These are phyloP conservation scores for Prietella phreatophila DNA, from an alignment of 2,113 vertebrate genomes.

Conservation along the genomic window DNA sequence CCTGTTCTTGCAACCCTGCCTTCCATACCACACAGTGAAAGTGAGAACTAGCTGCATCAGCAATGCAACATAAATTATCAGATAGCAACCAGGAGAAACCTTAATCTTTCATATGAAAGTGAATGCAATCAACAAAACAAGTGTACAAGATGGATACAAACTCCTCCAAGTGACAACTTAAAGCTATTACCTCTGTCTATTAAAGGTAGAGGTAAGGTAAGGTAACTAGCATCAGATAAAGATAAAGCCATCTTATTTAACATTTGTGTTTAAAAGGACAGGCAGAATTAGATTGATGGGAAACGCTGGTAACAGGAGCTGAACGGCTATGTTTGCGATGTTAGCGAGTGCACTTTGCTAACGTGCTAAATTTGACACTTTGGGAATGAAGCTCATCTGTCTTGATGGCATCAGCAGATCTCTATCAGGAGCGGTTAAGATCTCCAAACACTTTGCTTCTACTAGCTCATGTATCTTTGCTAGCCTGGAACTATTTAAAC, in stretches of 20 bases:
- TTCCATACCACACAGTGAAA: neutral
- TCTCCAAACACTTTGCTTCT: slow-evolving; percentile 58
- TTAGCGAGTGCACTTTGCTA: slow-evolving; percentile 64
- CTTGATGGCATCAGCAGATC: slow-evolving; percentile 70
- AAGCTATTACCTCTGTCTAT: neutral
- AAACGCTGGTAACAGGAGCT: slow-evolving; percentile 49
- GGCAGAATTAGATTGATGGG: slow-evolving; percentile 33
- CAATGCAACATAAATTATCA: slow-evolving; percentile 38
- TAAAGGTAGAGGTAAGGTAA: too few relatives aligned
- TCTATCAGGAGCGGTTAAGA: slow-evolving; percentile 67
- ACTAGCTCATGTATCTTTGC: slow-evolving; percentile 34
- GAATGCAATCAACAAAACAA: neutral
- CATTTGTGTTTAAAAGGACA: slow-evolving; percentile 25
- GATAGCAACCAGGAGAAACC: slow-evolving; percentile 16
- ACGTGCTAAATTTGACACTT: slow-evolving; percentile 69
- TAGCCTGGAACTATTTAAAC: slow-evolving; percentile 36
- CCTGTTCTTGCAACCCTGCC: neutral
- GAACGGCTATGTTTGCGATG: slow-evolving; percentile 54
- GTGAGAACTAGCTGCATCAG: slow-evolving; percentile 20
- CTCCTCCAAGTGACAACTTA: slow-evolving; percentile 9
- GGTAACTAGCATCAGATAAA: neutral
- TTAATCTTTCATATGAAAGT: neutral
- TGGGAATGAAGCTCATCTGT: slow-evolving; percentile 56
- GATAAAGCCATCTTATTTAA: neutral
- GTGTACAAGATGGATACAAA: neutral